Percentiles rank a stretch among this genome's conserved stretches.
Conservation (phyloP, 2,797 vertebrate species). For the Gallirallus australis region DNA sequence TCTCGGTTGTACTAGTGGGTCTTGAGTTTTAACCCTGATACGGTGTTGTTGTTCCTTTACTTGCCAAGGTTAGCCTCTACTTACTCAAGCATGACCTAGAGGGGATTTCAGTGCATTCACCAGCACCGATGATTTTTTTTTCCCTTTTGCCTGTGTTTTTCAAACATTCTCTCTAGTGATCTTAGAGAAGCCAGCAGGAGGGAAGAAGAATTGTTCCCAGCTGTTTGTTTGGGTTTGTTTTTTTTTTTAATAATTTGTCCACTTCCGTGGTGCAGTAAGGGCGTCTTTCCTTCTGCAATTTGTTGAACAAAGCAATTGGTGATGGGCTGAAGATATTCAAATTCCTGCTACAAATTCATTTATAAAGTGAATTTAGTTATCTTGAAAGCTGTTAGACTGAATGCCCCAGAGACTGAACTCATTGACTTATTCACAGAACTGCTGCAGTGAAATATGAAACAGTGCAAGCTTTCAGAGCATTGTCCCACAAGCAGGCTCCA, state of each 20-base stretch:
- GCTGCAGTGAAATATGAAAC: neutral
- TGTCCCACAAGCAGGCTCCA: neutral
- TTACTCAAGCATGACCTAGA: neutral
- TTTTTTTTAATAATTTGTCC: neutral
- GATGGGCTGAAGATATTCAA: neutral
- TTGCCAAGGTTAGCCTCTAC: neutral
- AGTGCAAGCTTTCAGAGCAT: neutral
- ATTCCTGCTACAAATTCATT: neutral
- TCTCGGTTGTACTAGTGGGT: neutral
- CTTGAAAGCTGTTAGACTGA: neutral
- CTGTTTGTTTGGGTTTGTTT: neutral
- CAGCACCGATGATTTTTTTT: neutral
- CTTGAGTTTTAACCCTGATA: neutral
- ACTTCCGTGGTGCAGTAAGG: neutral
- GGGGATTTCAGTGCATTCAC: neutral
- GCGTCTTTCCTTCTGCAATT: neutral
- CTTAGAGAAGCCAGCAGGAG: neutral
- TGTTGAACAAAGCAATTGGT: neutral
- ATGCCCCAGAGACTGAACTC: neutral
- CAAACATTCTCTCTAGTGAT: neutral
- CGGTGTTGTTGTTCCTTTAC: conserved; percentile 1
- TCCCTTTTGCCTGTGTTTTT: neutral
- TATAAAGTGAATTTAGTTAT: conserved; percentile 21
- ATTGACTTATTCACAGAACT: conserved; percentile 27
- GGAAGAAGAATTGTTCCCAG: neutral